Percentiles rank a stretch among this genome's conserved stretches.
phyloP scores from a whole-genome alignment of 2,888 invertebrate species.

The Eilema depressum region DNA sequence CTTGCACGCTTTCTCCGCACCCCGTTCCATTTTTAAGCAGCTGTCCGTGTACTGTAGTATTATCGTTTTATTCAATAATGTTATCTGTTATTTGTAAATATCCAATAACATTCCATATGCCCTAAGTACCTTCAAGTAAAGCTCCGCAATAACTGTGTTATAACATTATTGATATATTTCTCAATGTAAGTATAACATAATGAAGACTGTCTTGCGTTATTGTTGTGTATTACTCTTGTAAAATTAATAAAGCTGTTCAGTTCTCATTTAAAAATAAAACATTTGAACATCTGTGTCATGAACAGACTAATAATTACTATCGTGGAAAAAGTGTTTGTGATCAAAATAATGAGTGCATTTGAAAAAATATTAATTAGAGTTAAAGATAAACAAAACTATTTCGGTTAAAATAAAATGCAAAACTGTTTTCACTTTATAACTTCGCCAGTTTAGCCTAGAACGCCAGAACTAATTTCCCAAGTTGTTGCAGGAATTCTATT shows the following conservation, averaged over 20 bases:
- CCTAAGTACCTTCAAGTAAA: background rate
- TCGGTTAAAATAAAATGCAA: background rate
- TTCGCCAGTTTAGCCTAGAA: conserved; percentile 7
- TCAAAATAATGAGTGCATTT: background rate
- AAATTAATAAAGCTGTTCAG: background rate
- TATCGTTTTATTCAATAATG: conserved; percentile 10
- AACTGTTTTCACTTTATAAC: background rate
- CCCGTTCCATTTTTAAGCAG: conserved; percentile 51
- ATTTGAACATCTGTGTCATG: background rate
- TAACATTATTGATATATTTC: too few species aligned
- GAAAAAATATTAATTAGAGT: background rate
- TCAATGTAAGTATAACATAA: too few species aligned
- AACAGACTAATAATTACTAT: background rate
- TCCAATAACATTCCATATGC: background rate
- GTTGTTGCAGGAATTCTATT: background rate
- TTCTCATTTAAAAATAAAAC: background rate
- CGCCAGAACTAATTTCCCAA: conserved; percentile 55
- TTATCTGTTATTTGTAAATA: conserved; percentile 6
- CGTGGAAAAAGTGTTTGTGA: conserved; percentile 14
- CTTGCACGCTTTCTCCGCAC: conserved; percentile 62
- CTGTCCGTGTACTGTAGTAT: conserved; percentile 21
- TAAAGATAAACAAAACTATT: background rate
- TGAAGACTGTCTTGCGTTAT: conserved; percentile 10
- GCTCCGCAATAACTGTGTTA: conserved; percentile 11
- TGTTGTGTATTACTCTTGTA: background rate